phyloP scores from a whole-genome alignment of 2,888 invertebrate species.

The Pseudococcus viburni region DNA sequence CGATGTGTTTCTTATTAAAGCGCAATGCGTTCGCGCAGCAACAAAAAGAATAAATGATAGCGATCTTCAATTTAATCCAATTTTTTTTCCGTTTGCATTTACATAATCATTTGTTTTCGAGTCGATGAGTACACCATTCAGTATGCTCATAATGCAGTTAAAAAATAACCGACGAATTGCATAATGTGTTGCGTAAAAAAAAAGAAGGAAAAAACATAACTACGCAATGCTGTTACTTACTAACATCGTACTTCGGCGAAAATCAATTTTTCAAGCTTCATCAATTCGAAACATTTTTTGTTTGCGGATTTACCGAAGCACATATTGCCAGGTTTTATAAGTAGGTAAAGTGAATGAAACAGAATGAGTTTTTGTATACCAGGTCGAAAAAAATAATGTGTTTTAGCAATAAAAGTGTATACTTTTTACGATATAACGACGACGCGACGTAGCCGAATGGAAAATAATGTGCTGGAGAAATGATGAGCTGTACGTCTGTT shows the following conservation, averaged over 20 bases:
- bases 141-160: conserved; percentile 14
- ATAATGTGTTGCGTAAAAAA: not conserved
- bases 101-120: conserved; percentile 45
- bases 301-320: not conserved
- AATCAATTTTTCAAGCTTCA: conserved; percentile 10
- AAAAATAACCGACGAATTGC: not conserved
- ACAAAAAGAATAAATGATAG: conserved; percentile 15
- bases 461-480: too few relatives aligned
- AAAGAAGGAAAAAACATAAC: not conserved
- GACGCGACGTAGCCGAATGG: too few relatives aligned
- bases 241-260: not conserved
- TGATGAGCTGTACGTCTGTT: too few relatives aligned
- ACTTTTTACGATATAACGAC: too few relatives aligned
- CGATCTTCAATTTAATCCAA: conserved; percentile 32
- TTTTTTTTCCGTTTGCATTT: conserved; percentile 4
- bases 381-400: too few relatives aligned
- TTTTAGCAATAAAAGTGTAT: too few relatives aligned
- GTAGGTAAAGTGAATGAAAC: not conserved
- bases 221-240: not conserved
- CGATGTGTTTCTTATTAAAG: not conserved
- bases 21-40: not conserved
- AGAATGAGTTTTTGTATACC: not conserved
- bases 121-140: conserved; percentile 11
- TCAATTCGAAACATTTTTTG: not conserved
- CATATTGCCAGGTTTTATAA: not conserved